Percentiles rank a stretch among this genome's conserved stretches.
Conservation (phyloP, 2,888 invertebrate genomes). For the Drosophila rubida region DNA sequence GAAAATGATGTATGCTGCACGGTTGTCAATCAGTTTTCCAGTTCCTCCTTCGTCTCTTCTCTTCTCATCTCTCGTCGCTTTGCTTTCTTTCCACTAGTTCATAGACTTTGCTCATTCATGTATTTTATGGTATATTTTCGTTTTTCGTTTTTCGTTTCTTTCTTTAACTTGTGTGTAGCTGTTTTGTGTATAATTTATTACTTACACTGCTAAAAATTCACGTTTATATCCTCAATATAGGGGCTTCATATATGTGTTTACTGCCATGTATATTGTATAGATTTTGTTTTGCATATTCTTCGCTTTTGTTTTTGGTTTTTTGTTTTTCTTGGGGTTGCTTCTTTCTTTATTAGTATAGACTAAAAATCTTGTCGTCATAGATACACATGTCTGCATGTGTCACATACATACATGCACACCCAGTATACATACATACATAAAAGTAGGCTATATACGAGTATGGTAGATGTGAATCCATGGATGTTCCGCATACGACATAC, state of each 20-base stretch:
- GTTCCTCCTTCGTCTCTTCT: slow-evolving; percentile 2
- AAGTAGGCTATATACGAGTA: slow-evolving; percentile 33
- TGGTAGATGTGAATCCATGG: slow-evolving; percentile 28
- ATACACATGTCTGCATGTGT: slow-evolving; percentile 16
- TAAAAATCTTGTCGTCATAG: slow-evolving; percentile 43
- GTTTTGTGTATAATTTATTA: slow-evolving; percentile 67
- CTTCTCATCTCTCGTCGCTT: background rate
- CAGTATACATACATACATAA: slow-evolving; percentile 15
- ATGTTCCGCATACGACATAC: slow-evolving; percentile 24
- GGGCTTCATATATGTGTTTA: slow-evolving; percentile 59
- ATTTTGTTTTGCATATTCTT: slow-evolving; percentile 22
- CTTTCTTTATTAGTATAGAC: slow-evolving; percentile 38
- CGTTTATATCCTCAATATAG: slow-evolving; percentile 78
- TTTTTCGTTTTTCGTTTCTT: slow-evolving; percentile 5
- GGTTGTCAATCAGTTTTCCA: slow-evolving; percentile 37
- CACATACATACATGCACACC: slow-evolving; percentile 24
- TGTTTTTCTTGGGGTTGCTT: slow-evolving; percentile 12
- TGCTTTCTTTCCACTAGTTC: slow-evolving; percentile 21
- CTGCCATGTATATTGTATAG: slow-evolving; percentile 55
- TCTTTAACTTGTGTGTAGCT: slow-evolving; percentile 44
- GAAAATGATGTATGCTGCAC: slow-evolving; percentile 56
- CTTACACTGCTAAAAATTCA: slow-evolving; percentile 78
- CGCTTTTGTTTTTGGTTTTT: background rate
- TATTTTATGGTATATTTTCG: slow-evolving; percentile 2
- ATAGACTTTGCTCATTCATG: slow-evolving; percentile 9